A percentile compares a stretch with the other conserved stretches of the same genome.
phyloP scores from a whole-genome alignment of 2,113 vertebrate species.

The Dasypus novemcinctus region DNA sequence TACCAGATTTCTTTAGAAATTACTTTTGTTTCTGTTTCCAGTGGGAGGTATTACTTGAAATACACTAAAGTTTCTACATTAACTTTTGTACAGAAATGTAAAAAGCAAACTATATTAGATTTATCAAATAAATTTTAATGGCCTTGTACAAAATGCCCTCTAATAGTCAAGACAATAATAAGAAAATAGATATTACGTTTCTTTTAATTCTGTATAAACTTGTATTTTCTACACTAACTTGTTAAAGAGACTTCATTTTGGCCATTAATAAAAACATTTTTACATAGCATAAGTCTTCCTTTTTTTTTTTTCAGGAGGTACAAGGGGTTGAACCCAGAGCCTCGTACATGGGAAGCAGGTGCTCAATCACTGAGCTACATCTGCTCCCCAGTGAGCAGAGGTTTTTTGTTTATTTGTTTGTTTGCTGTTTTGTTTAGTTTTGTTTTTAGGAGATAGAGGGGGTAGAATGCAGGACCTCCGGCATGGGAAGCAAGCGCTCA shows the following conservation, averaged over 20 bases:
- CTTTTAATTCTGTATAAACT: constrained; percentile 12
- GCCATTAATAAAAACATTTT: neutral
- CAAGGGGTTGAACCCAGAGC: too few species aligned
- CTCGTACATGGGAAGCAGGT: too few species aligned
- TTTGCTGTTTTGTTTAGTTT: too few species aligned
- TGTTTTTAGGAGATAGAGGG: too few species aligned
- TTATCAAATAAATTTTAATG: constrained; percentile 4
- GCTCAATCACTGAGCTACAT: too few species aligned
- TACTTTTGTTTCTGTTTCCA: neutral
- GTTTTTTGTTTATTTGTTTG: too few species aligned
- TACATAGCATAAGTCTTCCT: neutral
- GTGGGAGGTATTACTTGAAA: neutral
- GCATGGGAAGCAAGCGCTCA: too few species aligned
- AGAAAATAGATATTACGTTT: constrained; percentile 7
- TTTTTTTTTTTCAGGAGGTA: too few species aligned
- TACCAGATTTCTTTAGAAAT: constrained; percentile 22
- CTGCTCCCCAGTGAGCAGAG: neutral
- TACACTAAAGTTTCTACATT: neutral
- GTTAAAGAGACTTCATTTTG: constrained; percentile 9
- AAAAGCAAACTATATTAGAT: neutral
- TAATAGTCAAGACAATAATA: constrained; percentile 1
- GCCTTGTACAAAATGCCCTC: neutral
- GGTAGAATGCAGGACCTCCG: too few species aligned
- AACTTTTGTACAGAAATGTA: neutral
- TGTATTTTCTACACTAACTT: neutral